Base-by-base conservation (phyloP, 2,888 invertebrate species). In the Ptychoptera contaminata region DNA sequence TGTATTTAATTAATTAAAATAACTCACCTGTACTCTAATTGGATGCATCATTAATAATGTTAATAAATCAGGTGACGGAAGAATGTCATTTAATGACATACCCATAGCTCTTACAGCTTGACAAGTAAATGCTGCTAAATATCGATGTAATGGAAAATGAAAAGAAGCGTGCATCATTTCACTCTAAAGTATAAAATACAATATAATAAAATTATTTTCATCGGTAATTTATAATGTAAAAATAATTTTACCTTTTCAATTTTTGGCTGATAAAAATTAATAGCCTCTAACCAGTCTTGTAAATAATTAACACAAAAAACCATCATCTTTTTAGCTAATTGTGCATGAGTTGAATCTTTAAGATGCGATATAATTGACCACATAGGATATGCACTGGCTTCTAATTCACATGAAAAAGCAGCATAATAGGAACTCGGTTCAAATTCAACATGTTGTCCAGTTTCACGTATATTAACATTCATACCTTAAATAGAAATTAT, bases 361-460 rank as follows among this genome's bases (percentile, higher is more conserved):
- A 92, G 71, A 69, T 96, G 94, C 38, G 84, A 82, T 44, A 93
- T 82, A 46, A 96, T 76, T 11, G 92, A 90, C 94, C 94, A 96
- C 93, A 96, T 92, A 2, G 94, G 93, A 67, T 93, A 91, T 11
- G 94, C 91, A 56, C 91, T 91, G 16, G 93, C 92, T 69, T 97
- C 96, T 53, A 96, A 68, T 70, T 97, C 96, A 53, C 94, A 94
- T 48, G 92, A 91, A 70, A 96, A 97, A 30, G 96, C 93, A 40
- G 94, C 92, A 69, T 94, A 96, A 69, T 96, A 97, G 12, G 92
- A 90, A 52, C 90, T 91, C 37, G 93, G 92, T 66, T 97, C 96
- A 69, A 88, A 93, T 70, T 96, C 94, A 12, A 96, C 84, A 68
- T 96, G 96, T 44, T 85, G 82, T 55, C 77, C 80, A 51, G 88